A percentile compares a stretch with the other conserved stretches of the same genome.
Evolutionary conservation across 2,888 invertebrate genomes (phyloP).

Genomic region (Alviniconcha strummeri): DNA sequence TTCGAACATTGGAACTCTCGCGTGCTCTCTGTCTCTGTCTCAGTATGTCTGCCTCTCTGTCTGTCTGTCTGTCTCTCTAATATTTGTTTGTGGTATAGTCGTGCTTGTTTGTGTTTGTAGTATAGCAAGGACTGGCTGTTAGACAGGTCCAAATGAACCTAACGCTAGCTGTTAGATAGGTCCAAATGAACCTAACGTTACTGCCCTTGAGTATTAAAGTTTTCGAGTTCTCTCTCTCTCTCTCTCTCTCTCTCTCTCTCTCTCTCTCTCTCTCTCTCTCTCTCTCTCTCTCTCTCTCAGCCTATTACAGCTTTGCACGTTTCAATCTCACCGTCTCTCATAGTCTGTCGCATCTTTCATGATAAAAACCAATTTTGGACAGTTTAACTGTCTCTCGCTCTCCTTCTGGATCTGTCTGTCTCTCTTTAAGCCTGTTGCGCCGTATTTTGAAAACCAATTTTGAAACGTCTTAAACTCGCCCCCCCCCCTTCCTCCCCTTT

Average conservation of each 20-base stretch:
- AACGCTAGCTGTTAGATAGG: too few relatives aligned
- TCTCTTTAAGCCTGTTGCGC: neutral
- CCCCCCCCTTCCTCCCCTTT: neutral
- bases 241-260: slow-evolving; percentile 9
- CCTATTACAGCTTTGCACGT: neutral
- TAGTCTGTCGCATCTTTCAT: neutral
- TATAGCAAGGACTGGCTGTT: too few relatives aligned
- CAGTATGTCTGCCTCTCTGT: too few relatives aligned
- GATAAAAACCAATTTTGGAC: neutral
- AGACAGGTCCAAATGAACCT: too few relatives aligned
- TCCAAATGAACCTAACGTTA: too few relatives aligned
- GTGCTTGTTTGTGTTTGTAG: too few relatives aligned
- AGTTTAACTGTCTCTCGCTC: neutral
- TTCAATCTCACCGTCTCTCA: neutral
- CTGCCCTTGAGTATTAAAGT: too few relatives aligned
- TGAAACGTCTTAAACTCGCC: too few relatives aligned
- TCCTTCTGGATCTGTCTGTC: neutral
- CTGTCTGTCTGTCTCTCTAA: too few relatives aligned
- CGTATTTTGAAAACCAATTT: neutral
- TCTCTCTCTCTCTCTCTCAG: neutral
- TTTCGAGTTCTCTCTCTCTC: slow-evolving; percentile 7
- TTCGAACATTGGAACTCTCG: too few relatives aligned
- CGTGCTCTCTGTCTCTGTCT: too few relatives aligned
- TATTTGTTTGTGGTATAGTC: too few relatives aligned
- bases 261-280: slow-evolving; percentile 18